Evolutionary conservation across 2,113 vertebrate species (phyloP).

Genomic region (Hyperoodon ampullatus): DNA sequence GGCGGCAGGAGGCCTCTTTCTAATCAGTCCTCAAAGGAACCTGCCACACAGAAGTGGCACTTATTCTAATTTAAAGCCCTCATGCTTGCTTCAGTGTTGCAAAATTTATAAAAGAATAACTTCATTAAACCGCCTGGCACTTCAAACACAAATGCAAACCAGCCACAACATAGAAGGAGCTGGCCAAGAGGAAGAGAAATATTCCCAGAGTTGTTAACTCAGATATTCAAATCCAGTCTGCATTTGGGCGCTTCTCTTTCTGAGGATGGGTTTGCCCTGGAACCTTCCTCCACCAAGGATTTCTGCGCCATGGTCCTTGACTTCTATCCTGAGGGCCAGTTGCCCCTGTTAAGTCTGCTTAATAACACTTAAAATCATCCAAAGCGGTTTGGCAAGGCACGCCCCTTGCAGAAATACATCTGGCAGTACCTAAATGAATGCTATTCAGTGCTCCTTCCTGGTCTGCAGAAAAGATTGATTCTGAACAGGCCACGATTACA

Average conservation of each 20-base stretch:
- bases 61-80: slow-evolving; percentile 90
- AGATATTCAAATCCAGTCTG: slow-evolving; percentile 56
- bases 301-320: slow-evolving; percentile 27
- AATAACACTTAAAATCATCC: slow-evolving; percentile 64
- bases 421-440: slow-evolving; percentile 19
- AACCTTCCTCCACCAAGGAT: slow-evolving; percentile 24
- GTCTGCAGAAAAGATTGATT: slow-evolving; percentile 34
- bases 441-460: background rate
- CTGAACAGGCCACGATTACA: slow-evolving; percentile 41
- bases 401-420: slow-evolving; percentile 56
- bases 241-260: slow-evolving; percentile 24
- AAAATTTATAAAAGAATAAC: slow-evolving; percentile 89
- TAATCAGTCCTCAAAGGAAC: slow-evolving; percentile 90
- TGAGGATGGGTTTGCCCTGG: background rate
- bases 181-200: slow-evolving; percentile 68
- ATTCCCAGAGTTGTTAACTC: slow-evolving; percentile 53
- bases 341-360: slow-evolving; percentile 19
- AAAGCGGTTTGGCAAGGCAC: background rate
- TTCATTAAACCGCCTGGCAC: slow-evolving; percentile 84
- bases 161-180: slow-evolving; percentile 66
- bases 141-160: slow-evolving; percentile 84
- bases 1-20: slow-evolving; percentile 85
- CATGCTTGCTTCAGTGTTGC: slow-evolving; percentile 85
- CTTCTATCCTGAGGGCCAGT: slow-evolving; percentile 41
- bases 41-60: slow-evolving; percentile 88